phyloP scores from a whole-genome alignment of 1,140 invertebrate genomes.

The Lepeophtheirus salmonis region DNA sequence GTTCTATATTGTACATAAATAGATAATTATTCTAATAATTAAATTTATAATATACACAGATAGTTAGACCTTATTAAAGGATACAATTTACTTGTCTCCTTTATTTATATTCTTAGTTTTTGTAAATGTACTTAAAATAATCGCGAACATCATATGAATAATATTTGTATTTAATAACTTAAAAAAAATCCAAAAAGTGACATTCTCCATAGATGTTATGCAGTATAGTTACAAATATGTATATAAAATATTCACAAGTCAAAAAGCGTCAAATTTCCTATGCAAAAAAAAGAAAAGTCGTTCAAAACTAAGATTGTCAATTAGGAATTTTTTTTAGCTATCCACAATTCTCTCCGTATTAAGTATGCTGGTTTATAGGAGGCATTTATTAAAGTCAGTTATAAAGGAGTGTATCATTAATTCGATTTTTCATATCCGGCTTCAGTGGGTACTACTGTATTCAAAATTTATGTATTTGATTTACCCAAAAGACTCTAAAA shows the following conservation, averaged over 20 bases:
- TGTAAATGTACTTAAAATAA: neutral
- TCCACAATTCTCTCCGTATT: slow-evolving; percentile 1
- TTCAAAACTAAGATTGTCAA: too few relatives aligned
- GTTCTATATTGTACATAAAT: slow-evolving; percentile 42
- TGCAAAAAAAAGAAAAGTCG: too few relatives aligned
- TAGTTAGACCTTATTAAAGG: neutral
- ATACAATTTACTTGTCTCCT: neutral
- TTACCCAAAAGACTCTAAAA: neutral
- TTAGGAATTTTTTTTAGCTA: too few relatives aligned
- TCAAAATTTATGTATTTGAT: too few relatives aligned
- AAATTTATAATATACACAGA: neutral
- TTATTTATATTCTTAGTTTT: neutral
- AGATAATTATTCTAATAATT: neutral
- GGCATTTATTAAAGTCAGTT: neutral
- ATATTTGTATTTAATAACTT: too few relatives aligned
- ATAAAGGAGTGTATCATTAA: neutral
- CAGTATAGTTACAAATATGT: too few relatives aligned
- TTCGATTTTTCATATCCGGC: neutral
- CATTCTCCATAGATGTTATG: too few relatives aligned
- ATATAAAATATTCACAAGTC: too few relatives aligned
- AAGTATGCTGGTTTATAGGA: neutral
- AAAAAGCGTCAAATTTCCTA: too few relatives aligned
- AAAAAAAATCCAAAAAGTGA: too few relatives aligned
- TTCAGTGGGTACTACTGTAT: too few relatives aligned
- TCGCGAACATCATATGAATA: neutral